Conservation (phyloP, 2,113 vertebrate species). For the Chaenocephalus aceratus region DNA sequence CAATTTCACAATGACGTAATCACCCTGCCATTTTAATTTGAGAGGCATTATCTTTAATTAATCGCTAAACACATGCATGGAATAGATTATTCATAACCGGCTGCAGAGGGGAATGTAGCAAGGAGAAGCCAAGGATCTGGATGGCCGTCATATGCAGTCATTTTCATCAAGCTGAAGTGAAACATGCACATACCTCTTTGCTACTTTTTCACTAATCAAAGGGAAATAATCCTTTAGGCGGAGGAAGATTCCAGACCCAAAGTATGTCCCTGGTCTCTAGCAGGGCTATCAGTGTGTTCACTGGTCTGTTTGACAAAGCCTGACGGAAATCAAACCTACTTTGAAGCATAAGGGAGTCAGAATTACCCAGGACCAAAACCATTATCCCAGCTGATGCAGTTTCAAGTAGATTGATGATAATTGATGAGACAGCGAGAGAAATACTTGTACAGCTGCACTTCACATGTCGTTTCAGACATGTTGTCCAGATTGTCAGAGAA, state of each 20-base stretch:
- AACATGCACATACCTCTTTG: constrained; percentile 64
- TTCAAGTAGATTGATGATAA: constrained; percentile 35
- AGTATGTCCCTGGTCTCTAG: constrained; percentile 26
- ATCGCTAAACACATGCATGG: constrained; percentile 70
- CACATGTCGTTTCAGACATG: constrained; percentile 46
- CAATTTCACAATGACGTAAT: constrained; percentile 70
- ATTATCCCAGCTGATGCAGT: constrained; percentile 40
- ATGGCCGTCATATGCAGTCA: constrained; percentile 45
- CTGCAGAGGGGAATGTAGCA: constrained; percentile 64
- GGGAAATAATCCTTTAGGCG: constrained; percentile 62
- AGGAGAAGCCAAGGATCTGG: constrained; percentile 48
- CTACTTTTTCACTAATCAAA: constrained; percentile 73
- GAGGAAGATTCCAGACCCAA: constrained; percentile 40
- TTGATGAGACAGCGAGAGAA: constrained; percentile 15
- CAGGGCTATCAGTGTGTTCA: neutral
- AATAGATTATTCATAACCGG: constrained; percentile 74
- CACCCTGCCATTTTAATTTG: constrained; percentile 65
- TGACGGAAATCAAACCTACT: constrained; percentile 26
- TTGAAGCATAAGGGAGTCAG: constrained; percentile 20
- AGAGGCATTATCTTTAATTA: constrained; percentile 77
- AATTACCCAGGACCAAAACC: constrained; percentile 21
- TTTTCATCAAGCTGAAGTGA: constrained; percentile 66
- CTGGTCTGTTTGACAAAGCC: constrained; percentile 33
- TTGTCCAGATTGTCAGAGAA: constrained; percentile 46
- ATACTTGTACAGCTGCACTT: constrained; percentile 60